Evolutionary conservation across 92 coral and sea anemone species (phyloP), one percentile per base, ranked within the genome.

Genomic region (Diadumene lineata): DNA sequence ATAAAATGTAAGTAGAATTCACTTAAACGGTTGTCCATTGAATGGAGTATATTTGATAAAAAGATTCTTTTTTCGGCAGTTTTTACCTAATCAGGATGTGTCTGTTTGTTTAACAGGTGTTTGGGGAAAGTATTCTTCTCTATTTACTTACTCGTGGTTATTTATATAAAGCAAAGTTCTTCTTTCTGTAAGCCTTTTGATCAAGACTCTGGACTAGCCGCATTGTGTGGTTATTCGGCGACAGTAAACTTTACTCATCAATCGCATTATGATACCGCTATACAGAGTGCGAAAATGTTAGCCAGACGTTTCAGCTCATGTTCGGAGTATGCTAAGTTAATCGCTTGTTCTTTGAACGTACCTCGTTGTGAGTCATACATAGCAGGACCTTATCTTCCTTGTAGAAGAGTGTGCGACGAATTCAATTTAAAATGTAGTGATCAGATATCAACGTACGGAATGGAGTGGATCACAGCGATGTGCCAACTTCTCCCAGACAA

Each of bases 401-500:
- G 90, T 57, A 57, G 75, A 29, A 82, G 76, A 64, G 90, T 85
- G 7, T 85, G 90, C 56, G 90, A 85, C 27, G 90, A 80, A 30
- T 80, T 85, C 44, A 50, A 69, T 3, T 30, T 69, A 24, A 67
- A 82, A 13, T 85, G 90, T 74, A 64, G 76, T 11, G 67, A 75
- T 26, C 43, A 33, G 16, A 78, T 85, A 31, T 21, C 32, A 2
- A 31, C 0, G 34, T 9, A 16, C 43, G 72, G 72, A 24, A 38
- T 81, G 23, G 86, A 85, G 56, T 85, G 90, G 90, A 53, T 85
- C 31, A 71, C 81, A 1, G 90, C 82, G 64, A 80, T 80, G 86
- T 85, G 90, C 28, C 78, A 70, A 15, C 34, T 81, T 2, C 62
- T 85, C 22, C 86, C 90, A 9, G 26, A 51, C 2, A 28, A 48